Base-by-base conservation (phyloP, 1,140 invertebrate genomes). In the Ceratoteleas bidentatus region DNA sequence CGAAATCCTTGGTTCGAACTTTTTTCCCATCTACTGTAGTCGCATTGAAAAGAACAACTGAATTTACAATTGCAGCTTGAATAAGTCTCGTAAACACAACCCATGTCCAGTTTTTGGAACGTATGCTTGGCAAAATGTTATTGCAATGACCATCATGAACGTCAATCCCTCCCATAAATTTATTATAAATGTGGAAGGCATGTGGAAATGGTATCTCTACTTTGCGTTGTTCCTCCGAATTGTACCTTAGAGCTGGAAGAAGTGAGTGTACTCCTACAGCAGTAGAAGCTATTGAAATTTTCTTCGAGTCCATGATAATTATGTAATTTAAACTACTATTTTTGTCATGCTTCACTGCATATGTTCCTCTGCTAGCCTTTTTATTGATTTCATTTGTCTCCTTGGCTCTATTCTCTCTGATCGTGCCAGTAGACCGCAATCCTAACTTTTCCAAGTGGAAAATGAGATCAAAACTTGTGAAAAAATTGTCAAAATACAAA, bases 41-140 rank as follows among this genome's bases (percentile, higher is more conserved):
- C 24, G 70, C 70, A 75, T 81, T 81, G 34, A 74, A 58, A n/a
- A 70, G 4, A 33, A 81, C 52, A 75, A 75, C 56, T 10, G 70
- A 53, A 75, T 75, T 81, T 4, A 57, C 57, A 52, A 81, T 69
- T 7, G 78, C 52, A 34, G 75, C 32, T 60, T 84, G 66, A 56
- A 84, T 74, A 2, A 84, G 9, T 60, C 73, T 69, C 24, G 77
- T 65, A 45, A 81, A 81, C 33, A 79, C 45, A 10, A 79, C 60
- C 70, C 74, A 78, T 32, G 78, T 84, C 83, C 83, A 81, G 32
- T 77, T 74, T 60, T 84, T 82, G 2, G 82, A 77, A 38, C 73
- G 40, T 34, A 84, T 81, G 9, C 52, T 36, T 73, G 69, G 77
- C 10, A 84, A 38, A 8, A 81, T 34, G 43, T 78, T 70, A 68